Base-by-base conservation (phyloP, 1,140 invertebrate genomes). In the Listronotus oregonensis region DNA sequence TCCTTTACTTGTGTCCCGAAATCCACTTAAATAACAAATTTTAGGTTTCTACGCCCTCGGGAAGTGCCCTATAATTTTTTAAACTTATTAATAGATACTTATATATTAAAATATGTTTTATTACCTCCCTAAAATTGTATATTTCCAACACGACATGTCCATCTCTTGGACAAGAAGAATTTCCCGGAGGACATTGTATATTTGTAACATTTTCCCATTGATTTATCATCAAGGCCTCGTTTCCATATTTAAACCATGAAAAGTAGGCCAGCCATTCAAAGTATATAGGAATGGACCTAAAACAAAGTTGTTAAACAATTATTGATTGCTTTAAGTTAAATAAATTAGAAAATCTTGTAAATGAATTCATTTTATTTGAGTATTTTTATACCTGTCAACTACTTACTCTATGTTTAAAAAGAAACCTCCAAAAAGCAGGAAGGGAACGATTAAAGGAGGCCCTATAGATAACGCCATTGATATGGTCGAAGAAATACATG, bases 181-280 rank as follows among this genome's bases (percentile, higher is more conserved):
- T 68, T 76, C 90, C 91, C 59, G 83, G 83, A 42, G 89, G 89
- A 77, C 92, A 92, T 9, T 83, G 83, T 68, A 93, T 93, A 54
- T 80, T 74, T 10, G 89, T 85, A 15, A 95, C 82, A 12, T 87
- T 85, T 0, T 84, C 78, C 96, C 96, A 98, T 77, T 98, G 95
- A 80, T 96, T 97, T 49, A 98, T 90, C n/a, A 93, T 82, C 0
- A 98, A 80, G 0, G 94, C 92, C 81, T 97, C 95, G 80, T 95
- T 96, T 43, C 91, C 93, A 78, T 96, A 98, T 49, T 90, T 87
- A 80, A 98, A 97, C 94, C 96, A 98, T 0, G 95, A 97, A 14
- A 98, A 78, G 79, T 96, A 94, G 12, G 93, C 92, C 57, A 98
- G 80, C 94, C 95, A 97, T 54, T 88, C 83, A 56, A 98, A 90